Evolutionary conservation across 2,113 vertebrate species (phyloP).

Genomic region (Rostratula benghalensis): DNA sequence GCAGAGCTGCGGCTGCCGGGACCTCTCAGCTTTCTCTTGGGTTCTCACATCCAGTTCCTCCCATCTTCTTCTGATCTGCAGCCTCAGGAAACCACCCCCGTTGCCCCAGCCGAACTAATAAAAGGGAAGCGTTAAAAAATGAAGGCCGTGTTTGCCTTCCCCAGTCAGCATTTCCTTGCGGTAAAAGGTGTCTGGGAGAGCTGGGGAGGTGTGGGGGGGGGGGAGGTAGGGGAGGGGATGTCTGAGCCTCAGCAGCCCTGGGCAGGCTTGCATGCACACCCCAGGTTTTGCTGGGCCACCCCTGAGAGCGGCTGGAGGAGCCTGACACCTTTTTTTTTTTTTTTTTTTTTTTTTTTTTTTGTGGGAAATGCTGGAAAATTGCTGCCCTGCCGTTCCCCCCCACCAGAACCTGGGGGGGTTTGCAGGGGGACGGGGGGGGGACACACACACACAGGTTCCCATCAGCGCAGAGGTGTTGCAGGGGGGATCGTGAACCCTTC

Average conservation of each 20-base stretch:
- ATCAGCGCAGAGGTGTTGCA: not conserved
- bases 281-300: not conserved
- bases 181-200: not conserved
- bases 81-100: not conserved
- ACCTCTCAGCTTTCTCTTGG: not conserved
- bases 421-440: no score
- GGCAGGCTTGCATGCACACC: not conserved
- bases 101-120: not conserved
- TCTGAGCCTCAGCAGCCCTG: not conserved
- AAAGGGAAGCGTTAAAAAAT: not conserved
- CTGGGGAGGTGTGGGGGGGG: fast-evolving
- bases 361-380: not conserved
- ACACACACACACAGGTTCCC: not conserved
- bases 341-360: not conserved
- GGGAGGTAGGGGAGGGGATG: no score
- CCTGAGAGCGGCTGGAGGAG: not conserved
- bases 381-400: fast-evolving
- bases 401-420: not conserved
- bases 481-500: not conserved
- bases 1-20: not conserved
- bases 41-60: no score
- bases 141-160: not conserved
- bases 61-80: not conserved
- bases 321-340: not conserved
- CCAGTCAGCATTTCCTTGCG: not conserved